Percentiles rank a stretch among this genome's conserved stretches.
phyloP scores from a whole-genome alignment of 2,113 vertebrate genomes.

The human (Homo sapiens) region DNA sequence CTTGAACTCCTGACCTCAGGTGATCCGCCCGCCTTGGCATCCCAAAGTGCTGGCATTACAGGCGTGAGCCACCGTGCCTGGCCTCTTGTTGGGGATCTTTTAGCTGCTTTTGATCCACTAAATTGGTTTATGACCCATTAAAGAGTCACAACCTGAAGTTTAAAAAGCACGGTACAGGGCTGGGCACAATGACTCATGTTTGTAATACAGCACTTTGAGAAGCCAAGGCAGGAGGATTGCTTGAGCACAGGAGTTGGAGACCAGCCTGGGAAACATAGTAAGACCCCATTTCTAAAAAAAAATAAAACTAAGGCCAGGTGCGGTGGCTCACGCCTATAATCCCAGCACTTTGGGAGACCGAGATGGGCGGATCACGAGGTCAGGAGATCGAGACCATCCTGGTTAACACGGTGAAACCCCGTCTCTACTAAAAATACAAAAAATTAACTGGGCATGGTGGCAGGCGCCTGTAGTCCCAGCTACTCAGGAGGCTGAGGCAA shows the following conservation, averaged over 20 bases:
- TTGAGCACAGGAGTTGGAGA: not conserved
- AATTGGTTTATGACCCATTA: conserved; percentile 2
- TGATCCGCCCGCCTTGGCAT: too few relatives aligned
- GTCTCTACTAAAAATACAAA: too few relatives aligned
- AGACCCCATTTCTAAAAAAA: not conserved
- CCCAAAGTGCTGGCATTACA: too few relatives aligned
- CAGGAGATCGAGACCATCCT: too few relatives aligned
- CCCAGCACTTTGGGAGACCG: not conserved
- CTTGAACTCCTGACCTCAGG: too few relatives aligned
- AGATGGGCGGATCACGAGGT: too few relatives aligned
- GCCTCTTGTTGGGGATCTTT: not conserved
- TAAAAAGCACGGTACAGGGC: not conserved
- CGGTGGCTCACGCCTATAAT: not conserved
- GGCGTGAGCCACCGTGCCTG: rapidly evolving
- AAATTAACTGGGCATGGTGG: too few relatives aligned
- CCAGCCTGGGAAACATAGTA: not conserved
- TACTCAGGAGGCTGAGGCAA: too few relatives aligned
- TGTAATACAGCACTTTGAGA: not conserved
- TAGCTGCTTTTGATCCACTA: conserved; percentile 21
- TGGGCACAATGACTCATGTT: not conserved
- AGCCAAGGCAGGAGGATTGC: not conserved
- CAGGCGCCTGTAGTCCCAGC: too few relatives aligned
- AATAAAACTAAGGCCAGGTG: not conserved
- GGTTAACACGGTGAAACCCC: too few relatives aligned
- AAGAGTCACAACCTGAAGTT: conserved; percentile 26